phyloP scores from a whole-genome alignment of 2,888 invertebrate species.

The Athrips mouffetella region DNA sequence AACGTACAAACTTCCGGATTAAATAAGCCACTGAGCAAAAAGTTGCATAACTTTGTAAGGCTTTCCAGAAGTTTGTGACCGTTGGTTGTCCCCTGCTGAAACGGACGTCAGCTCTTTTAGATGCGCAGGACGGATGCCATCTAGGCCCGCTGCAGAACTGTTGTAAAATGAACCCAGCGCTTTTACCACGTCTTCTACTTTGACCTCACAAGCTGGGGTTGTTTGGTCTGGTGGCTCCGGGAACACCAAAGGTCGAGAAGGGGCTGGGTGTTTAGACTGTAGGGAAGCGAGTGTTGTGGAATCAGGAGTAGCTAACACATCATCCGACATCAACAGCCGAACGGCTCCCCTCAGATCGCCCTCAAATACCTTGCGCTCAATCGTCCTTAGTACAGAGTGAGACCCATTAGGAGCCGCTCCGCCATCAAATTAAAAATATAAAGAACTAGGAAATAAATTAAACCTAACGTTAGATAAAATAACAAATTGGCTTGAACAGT shows the following conservation, averaged over 20 bases:
- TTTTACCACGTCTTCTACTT: background rate
- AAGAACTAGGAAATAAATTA: too few species aligned
- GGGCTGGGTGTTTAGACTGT: background rate
- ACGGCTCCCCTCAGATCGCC: conserved; percentile 7
- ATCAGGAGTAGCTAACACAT: background rate
- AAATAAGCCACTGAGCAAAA: background rate
- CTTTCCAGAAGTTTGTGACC: background rate
- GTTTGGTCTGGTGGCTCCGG: background rate
- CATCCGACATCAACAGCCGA: background rate
- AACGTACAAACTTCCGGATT: background rate
- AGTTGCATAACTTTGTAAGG: background rate
- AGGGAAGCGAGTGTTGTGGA: background rate
- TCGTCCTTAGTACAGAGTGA: background rate
- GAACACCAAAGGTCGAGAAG: background rate
- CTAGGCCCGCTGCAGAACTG: conserved; percentile 4
- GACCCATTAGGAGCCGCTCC: too few species aligned
- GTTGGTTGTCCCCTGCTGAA: background rate
- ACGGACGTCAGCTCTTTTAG: background rate
- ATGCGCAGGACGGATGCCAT: conserved; percentile 1
- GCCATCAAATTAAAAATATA: too few species aligned
- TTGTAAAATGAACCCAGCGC: background rate
- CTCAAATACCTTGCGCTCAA: conserved; percentile 4
- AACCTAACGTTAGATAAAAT: too few species aligned
- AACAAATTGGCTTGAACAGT: too few species aligned
- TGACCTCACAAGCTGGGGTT: background rate